Evolutionary conservation across 2,797 vertebrate genomes (phyloP).

Genomic region (Molossus molossus): DNA sequence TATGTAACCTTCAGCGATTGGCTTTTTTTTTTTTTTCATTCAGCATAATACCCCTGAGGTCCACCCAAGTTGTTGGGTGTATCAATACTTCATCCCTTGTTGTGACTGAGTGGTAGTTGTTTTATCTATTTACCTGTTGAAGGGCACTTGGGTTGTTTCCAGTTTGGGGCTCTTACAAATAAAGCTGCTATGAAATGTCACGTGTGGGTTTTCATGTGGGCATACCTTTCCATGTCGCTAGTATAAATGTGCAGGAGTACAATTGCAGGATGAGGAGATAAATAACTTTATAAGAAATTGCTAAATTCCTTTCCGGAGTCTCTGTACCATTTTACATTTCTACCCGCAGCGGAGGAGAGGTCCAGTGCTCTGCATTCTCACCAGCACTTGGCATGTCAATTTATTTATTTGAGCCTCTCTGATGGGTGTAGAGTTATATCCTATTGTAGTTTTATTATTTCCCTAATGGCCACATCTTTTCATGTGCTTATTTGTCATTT

Average conservation of each 20-base stretch:
- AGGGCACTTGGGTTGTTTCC: background rate
- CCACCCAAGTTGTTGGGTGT: background rate
- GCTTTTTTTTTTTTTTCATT: background rate
- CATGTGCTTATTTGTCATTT: background rate
- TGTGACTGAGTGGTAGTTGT: background rate
- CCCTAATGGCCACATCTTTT: background rate
- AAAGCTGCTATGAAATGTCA: background rate
- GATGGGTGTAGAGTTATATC: background rate
- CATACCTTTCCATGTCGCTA: background rate
- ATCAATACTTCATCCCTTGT: background rate
- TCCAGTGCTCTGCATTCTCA: background rate
- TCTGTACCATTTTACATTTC: background rate
- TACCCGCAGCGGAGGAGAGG: background rate
- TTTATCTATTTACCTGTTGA: constrained; percentile 1
- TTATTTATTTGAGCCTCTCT: background rate
- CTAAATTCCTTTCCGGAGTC: background rate
- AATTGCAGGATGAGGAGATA: background rate
- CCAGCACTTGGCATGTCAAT: background rate
- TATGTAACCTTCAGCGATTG: background rate
- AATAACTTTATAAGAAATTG: background rate
- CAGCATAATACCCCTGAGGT: background rate
- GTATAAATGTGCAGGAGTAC: background rate
- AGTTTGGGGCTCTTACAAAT: background rate
- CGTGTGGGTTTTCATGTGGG: background rate
- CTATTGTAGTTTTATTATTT: constrained; percentile 26